These are phyloP conservation scores for Rhineura floridana DNA, from an alignment of 2,113 vertebrate genomes.

Conservation along the genomic window DNA sequence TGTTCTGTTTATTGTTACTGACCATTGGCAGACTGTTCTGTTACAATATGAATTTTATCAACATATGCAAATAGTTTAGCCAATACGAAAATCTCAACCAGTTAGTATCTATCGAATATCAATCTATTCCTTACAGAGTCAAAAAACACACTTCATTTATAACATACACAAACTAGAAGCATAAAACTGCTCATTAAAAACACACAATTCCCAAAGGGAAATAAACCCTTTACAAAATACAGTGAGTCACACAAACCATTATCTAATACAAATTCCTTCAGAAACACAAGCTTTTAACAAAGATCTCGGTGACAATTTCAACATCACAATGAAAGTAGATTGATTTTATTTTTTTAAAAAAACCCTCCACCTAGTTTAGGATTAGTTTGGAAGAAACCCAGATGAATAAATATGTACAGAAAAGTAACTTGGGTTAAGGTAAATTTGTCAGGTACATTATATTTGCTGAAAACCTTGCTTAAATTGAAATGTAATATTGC, in stretches of 20 bases:
- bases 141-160: conserved; percentile 46
- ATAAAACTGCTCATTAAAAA: conserved; percentile 70
- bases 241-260: conserved; percentile 61
- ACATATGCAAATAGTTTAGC: conserved; percentile 51
- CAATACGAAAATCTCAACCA: conserved; percentile 53
- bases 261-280: conserved; percentile 58
- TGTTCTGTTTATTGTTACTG: background rate
- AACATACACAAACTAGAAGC: conserved; percentile 49
- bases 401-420: conserved; percentile 25
- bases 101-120: conserved; percentile 36
- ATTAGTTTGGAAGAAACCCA: conserved; percentile 11
- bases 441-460: background rate
- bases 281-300: conserved; percentile 56
- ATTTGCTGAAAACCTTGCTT: conserved; percentile 12
- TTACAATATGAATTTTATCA: conserved; percentile 28
- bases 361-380: background rate
- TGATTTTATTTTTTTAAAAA: conserved; percentile 9
- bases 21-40: conserved; percentile 20
- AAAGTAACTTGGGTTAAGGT: conserved; percentile 4
- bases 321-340: conserved; percentile 52
- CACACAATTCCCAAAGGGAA: conserved; percentile 70
- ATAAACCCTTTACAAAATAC: conserved; percentile 59
- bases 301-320: conserved; percentile 25
- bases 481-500: conserved; percentile 19
- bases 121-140: conserved; percentile 38